Evolutionary conservation across 2,113 vertebrate genomes (phyloP).

Genomic region (Buteo buteo): DNA sequence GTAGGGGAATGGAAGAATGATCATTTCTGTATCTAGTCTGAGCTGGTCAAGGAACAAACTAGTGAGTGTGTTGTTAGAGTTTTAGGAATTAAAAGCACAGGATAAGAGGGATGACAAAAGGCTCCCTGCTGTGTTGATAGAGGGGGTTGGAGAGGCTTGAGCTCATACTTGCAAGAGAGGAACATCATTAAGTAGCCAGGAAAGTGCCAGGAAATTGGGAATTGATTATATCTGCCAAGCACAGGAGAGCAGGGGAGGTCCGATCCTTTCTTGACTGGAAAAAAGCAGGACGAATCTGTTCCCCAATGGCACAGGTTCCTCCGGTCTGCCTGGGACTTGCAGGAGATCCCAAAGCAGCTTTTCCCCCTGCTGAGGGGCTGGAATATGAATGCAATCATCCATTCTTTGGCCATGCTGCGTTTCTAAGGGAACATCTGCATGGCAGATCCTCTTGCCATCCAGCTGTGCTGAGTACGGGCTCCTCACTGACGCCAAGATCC

Average conservation of each 20-base stretch:
- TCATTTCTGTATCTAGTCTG: neutral
- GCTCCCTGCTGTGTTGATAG: neutral
- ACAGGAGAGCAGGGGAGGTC: neutral
- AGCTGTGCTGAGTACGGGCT: fast-evolving
- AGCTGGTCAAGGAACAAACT: neutral
- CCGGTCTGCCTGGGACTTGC: neutral
- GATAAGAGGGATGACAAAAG: neutral
- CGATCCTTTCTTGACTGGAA: neutral
- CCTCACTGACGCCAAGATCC: neutral
- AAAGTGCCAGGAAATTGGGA: neutral
- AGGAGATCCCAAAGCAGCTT: neutral
- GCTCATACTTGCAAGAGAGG: neutral
- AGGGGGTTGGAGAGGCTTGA: neutral
- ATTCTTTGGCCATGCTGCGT: neutral
- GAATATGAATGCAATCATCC: neutral
- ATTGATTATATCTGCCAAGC: neutral
- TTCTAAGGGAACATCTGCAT: neutral
- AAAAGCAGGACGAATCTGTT: neutral
- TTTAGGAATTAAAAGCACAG: neutral
- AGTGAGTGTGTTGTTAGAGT: neutral
- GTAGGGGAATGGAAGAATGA: neutral
- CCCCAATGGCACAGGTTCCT: neutral
- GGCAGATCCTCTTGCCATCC: neutral
- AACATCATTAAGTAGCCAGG: neutral
- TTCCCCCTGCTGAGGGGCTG: neutral